A percentile compares a stretch with the other conserved stretches of the same genome.
Evolutionary conservation across 2,888 invertebrate genomes (phyloP).

Genomic region (Parnassius glacialis): DNA sequence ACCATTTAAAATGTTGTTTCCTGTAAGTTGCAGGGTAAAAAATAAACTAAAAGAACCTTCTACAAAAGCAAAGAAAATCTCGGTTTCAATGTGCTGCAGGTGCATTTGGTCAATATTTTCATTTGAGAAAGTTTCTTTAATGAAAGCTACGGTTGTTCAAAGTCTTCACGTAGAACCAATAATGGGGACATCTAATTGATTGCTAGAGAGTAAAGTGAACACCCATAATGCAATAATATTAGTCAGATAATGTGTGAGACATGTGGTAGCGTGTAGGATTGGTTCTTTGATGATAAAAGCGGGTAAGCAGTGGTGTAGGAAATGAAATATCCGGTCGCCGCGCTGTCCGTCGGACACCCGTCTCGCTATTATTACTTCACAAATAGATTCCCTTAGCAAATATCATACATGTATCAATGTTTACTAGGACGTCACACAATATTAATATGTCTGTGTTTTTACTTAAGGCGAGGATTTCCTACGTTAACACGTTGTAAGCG

Average conservation of each 20-base stretch:
- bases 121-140: background rate
- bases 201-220: background rate
- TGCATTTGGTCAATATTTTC: conserved; percentile 1
- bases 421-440: background rate
- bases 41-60: background rate
- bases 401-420: conserved; percentile 2
- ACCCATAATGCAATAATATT: too few species aligned
- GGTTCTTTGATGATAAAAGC: conserved; percentile 26
- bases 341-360: conserved; percentile 10
- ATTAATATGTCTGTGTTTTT: too few species aligned
- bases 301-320: conserved; percentile 41
- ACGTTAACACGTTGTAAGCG: too few species aligned
- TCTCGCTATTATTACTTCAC: background rate
- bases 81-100: conserved; percentile 3
- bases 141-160: background rate
- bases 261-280: background rate
- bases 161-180: background rate
- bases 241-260: conserved; percentile 6
- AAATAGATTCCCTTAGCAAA: background rate
- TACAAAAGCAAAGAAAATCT: background rate
- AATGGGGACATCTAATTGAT: background rate
- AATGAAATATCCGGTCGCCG: conserved; percentile 52
- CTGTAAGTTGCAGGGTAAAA: too few species aligned
- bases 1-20: too few species aligned
- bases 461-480: too few species aligned